Evolutionary conservation across 2,888 invertebrate genomes (phyloP).

Genomic region (Drosophila fungiperda): DNA sequence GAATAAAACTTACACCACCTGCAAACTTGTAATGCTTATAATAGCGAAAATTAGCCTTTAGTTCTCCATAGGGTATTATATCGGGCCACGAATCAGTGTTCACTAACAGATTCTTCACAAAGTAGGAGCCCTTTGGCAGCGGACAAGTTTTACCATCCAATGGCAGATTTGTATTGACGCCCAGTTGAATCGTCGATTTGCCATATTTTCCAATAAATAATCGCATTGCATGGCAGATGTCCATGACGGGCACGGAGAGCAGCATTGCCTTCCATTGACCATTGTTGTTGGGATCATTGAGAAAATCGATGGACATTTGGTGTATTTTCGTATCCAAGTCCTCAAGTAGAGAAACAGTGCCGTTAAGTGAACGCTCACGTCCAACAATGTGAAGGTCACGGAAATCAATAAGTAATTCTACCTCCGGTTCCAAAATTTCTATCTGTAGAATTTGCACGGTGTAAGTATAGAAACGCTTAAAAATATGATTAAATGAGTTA

Average conservation of each 20-base stretch:
- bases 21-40: constrained; percentile 17
- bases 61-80: constrained; percentile 28
- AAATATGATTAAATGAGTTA: background rate
- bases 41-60: constrained; percentile 19
- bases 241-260: constrained; percentile 16
- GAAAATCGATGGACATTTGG: constrained; percentile 31
- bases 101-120: constrained; percentile 12
- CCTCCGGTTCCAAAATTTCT: constrained; percentile 11
- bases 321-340: constrained; percentile 24
- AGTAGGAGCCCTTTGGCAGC: constrained; percentile 22
- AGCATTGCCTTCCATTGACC: constrained; percentile 33
- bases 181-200: constrained; percentile 21
- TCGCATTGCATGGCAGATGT: constrained; percentile 22
- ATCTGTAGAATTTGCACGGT: constrained; percentile 9
- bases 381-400: constrained; percentile 26
- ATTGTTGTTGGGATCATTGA: constrained; percentile 24
- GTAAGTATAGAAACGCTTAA: constrained; percentile 17
- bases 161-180: constrained; percentile 31
- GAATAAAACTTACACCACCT: constrained; percentile 2
- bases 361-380: constrained; percentile 31
- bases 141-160: constrained; percentile 28
- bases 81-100: constrained; percentile 34
- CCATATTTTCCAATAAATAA: constrained; percentile 25
- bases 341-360: constrained; percentile 17
- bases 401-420: constrained; percentile 34